These are phyloP conservation scores for Poecile montanus DNA, from an alignment of 2,797 vertebrate species.

Conservation along the genomic window DNA sequence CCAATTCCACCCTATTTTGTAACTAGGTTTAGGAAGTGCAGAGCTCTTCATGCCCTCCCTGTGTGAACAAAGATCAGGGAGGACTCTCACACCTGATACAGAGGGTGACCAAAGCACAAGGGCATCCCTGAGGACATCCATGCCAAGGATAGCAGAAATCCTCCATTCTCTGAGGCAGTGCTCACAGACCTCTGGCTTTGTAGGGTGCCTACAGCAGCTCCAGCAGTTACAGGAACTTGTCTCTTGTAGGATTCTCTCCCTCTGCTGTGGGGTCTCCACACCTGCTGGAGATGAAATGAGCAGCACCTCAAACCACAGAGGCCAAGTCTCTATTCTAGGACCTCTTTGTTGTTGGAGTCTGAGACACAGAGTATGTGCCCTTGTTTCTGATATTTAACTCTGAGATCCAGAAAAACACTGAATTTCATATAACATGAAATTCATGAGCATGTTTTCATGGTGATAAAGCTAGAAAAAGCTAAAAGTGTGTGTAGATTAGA, in stretches of 20 bases:
- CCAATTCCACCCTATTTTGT: neutral
- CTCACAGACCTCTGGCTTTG: neutral
- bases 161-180: neutral
- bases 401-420: too few species aligned
- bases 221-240: too few species aligned
- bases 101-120: neutral
- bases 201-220: neutral
- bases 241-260: neutral
- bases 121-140: too few species aligned
- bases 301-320: neutral
- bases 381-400: too few species aligned
- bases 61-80: neutral
- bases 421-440: too few species aligned
- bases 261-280: neutral
- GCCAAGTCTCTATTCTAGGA: neutral
- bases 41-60: neutral
- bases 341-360: too few species aligned
- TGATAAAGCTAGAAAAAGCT: too few species aligned
- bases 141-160: neutral
- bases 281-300: neutral
- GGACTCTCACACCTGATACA: neutral
- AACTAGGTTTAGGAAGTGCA: neutral
- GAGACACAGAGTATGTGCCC: too few species aligned
- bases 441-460: too few species aligned
- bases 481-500: too few species aligned